Evolutionary conservation across 2,113 vertebrate genomes (phyloP), one percentile per base, ranked within the genome.

Genomic region (Cranoglanis bouderius): DNA sequence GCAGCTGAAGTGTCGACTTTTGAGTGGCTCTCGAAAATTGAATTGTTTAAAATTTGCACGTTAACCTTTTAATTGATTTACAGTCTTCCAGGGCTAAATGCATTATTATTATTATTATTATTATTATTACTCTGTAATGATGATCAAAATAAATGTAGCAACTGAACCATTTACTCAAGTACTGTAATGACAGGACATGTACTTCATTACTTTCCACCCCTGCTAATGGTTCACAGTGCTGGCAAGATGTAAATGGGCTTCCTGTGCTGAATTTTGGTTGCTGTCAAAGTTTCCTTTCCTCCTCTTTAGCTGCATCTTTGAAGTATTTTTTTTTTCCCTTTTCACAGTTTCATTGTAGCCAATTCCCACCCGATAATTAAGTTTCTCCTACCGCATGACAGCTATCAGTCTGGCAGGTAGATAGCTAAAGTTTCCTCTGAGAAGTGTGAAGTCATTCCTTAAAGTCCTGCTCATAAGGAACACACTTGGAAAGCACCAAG

Each of bases 381-480:
- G 51, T 82, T 82, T 82, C 78, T 82, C 18, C 16, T 21, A 82
- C n/a, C 32, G 1, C 32, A 55, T 82, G 78, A 57, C 78, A 80
- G 77, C 77, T 80, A 32, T 80, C 40, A n/a, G 46, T n/a, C 26
- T 82, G 78, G 51, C 78, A 82, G 78, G 78, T 57, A 55, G 78
- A 57, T 35, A 49, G 77, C 77, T 53, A 53, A 55, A 16, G 8
- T 81, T 38, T 81, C 49, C 77, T 81, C n/a, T 29, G 77, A 53
- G 77, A 81, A n/a, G 32, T 32, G 9, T 5, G 29, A 65, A n/a
- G 63, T 13, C 63, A 9, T 67, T 67, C 16, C 32, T 38, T 65
- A 29, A 67, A 32, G 29, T 6, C 24, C 49, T 81, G 49, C 49
- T 81, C 7, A 26, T 49, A 53, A 81, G 24, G 6, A 55, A 53